Evolutionary conservation across 2,888 invertebrate genomes (phyloP), one percentile per base, ranked within the genome.

Genomic region (Patella ulyssiponensis): DNA sequence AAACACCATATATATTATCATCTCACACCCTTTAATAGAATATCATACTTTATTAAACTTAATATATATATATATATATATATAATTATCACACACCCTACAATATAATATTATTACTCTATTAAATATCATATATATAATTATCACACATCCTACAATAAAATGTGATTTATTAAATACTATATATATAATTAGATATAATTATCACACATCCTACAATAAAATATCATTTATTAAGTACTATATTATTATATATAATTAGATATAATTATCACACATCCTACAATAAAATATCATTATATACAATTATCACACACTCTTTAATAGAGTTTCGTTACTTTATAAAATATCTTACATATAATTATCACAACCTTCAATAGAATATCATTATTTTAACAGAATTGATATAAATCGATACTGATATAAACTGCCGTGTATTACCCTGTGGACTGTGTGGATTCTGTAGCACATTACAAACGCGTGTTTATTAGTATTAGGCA

Each of bases 81-180:
- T 27, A 3, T 27, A 27, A 27, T 27, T 27, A 27, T 2, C 27
- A 27, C 27, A 27, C 27, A 27, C 0, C 2, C 27, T 27, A 3
- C 27, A 27, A 27, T 27, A 27, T 1, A 27, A 27, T 27, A 27
- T 27, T 3, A 27, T 27, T 1, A 27, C 27, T 27, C 3, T 27
- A 3, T 27, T 1, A 27, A 27, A 27, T 27, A 27, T 27, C n/a
- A 27, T 27, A 27, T 27, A 27, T 27, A 27, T 33, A 33, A 33
- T 4, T 33, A 33, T 2, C 33, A 51, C 74, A 69, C 69, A 44
- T 44, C 74, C 74, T 74, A 27, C 1, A 74, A 74, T 20, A 20
- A 0, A 33, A 73, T 20, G 64, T n/a, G 2, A 58, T 58, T 58
- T 58, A 56, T 17, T 14, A 56, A 56, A n/a, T 56, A 56, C 7